Base-by-base conservation (phyloP, 1,140 invertebrate species). In the Listronotus bonariensis region DNA sequence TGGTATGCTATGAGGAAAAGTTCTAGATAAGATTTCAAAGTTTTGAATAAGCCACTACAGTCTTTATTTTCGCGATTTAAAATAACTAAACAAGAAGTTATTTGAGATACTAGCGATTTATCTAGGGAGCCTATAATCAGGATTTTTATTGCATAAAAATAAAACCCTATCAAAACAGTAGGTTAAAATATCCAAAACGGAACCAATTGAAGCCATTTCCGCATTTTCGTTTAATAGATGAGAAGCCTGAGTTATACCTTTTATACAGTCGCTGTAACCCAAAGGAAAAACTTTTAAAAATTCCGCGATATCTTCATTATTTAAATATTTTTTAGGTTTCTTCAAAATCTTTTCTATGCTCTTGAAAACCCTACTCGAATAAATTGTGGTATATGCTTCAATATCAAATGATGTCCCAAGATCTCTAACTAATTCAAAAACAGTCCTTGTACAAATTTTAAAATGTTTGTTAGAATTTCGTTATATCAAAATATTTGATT, bases 401-500 rank as follows among this genome's bases (percentile, higher is more conserved):
- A 15, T 11, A 17, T 57, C 76, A 73, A 10, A 72, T 14, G 40
- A 38, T 26, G 36, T 15, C 18, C 12, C 6, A 43, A 68, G 20
- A 6, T 45, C 14, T 40, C 32, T 9, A 34, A 62, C 36, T 6
- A 58, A 17, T 45, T 51, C 34, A 38, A 58, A 41, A 11, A 65
- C 34, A 31, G 55, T 31, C n/a, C 26, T 45, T 1, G 55, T 58
- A 46, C 41, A 58, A 17, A 45, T 14, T 26, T 20, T 42, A 45
- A 8, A 10, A 42, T 12, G 51, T 73, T 48, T 78, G 71, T 36
- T 74, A 74, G 69, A 81, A 80, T 65, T 80, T 71, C 15, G 83
- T 67, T 20, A 82, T 79, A 57, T 80, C 80, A 68, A 86, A 86
- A 70, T 82, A 82, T 68, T 83, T 78, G 4, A 87, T 68, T 46